Base-by-base conservation (phyloP, 2,888 invertebrate genomes). In the Pterobdella sp. region DNA sequence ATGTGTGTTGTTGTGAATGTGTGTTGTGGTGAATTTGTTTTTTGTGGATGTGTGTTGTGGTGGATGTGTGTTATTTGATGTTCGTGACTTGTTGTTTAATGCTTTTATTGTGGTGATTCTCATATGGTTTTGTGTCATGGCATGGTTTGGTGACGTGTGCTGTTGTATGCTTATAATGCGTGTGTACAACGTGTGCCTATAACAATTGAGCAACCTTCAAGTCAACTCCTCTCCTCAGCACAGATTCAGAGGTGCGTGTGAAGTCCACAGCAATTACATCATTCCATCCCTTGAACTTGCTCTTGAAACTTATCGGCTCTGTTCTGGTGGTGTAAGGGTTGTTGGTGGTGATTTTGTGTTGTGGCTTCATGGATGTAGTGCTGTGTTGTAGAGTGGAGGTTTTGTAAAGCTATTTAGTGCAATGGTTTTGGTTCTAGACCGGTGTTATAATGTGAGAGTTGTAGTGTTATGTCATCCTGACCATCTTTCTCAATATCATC, bases 221-320 rank as follows among this genome's bases (percentile, higher is more conserved):
- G 86, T 98, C 95, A 0, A 94, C 95, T 22, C 98, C 98, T 26
- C 97, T 93, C 80, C 93, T 89, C 56, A 91, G 91, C 0, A 98
- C 96, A 0, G 96, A 96, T 82, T 94, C 95, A 0, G 96, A 96
- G 0, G 97, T 97, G 77, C 97, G 88, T 0, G 98, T 98, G 84
- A 94, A 98, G 86, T 99, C 98, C 7, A 97, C 97, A 0, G 82
- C 95, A 79, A 98, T 93, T 29, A 98, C 94, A 85, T 98, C 97
- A 82, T 98, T 96, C 98, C 98, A 98, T 10, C 94, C 95, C 67
- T 88, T 85, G 85, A 98, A 99, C 85, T 97, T 96, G 0, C 92
- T 91, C 85, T 97, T 96, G 85, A 98, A 98, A 77, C 96, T 84
- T 80, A 86, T 86, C 52, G 85, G 82, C 76, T 87, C 87, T 70